Percentiles rank a stretch among this genome's conserved stretches.
These are phyloP conservation scores for Graptemys geographica DNA, from an alignment of 2,797 vertebrate genomes.

Conservation along the genomic window DNA sequence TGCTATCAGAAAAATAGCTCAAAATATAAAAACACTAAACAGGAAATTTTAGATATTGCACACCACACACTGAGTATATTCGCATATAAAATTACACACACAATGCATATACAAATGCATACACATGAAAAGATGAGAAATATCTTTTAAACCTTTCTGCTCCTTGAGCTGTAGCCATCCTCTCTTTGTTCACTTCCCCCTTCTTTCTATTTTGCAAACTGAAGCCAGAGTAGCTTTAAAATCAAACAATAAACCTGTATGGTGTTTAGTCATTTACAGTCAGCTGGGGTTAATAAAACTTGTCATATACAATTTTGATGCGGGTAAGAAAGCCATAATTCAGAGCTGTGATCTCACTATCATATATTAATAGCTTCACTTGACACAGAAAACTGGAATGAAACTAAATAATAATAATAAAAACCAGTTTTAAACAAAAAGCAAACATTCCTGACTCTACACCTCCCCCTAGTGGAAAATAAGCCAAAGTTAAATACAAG, in stretches of 20 bases:
- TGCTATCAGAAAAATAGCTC: background rate
- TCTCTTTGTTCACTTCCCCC: background rate
- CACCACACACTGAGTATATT: rapidly evolving
- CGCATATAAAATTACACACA: rapidly evolving
- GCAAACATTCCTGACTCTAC: constrained; percentile 63
- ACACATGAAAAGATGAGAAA: background rate
- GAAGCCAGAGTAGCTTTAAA: constrained; percentile 58
- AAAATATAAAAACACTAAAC: background rate
- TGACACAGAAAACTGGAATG: background rate
- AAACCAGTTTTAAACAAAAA: background rate
- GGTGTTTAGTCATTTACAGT: constrained; percentile 56
- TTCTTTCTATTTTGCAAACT: constrained; percentile 28
- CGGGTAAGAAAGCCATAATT: constrained; percentile 47
- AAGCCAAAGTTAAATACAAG: background rate
- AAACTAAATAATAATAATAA: background rate
- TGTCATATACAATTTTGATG: background rate
- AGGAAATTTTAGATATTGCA: background rate
- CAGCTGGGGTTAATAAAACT: constrained; percentile 69
- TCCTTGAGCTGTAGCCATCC: background rate
- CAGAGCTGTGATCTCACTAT: constrained; percentile 15
- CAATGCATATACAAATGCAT: background rate
- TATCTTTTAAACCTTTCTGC: background rate
- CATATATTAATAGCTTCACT: background rate
- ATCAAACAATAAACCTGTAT: constrained; percentile 55
- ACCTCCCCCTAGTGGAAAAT: constrained; percentile 74